Evolutionary conservation across 1,140 invertebrate species (phyloP).

Genomic region (Stratiolaelaps scimitus): DNA sequence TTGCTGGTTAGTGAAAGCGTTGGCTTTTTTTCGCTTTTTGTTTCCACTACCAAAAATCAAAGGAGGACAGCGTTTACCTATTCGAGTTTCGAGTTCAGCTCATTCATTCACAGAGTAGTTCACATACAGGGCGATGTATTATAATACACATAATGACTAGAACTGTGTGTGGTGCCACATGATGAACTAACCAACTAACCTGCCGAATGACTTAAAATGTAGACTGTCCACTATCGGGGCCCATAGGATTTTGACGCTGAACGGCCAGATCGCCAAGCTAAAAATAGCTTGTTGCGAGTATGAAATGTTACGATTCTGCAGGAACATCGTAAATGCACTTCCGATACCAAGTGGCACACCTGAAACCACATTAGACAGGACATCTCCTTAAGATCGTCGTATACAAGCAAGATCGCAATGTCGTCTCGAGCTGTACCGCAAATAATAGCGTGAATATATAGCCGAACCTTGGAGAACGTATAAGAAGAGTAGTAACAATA

Average conservation of each 20-base stretch:
- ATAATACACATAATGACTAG: no score
- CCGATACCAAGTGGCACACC: constrained; percentile 83
- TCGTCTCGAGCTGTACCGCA: constrained; percentile 35
- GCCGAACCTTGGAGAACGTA: constrained; percentile 74
- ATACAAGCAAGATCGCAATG: not conserved
- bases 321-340: constrained; percentile 82
- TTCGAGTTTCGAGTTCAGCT: not conserved
- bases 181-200: no score
- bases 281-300: constrained; percentile 94
- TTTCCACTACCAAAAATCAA: no score
- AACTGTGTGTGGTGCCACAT: no score
- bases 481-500: constrained; percentile 72
- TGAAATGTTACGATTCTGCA: constrained; percentile 75
- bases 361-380: not conserved
- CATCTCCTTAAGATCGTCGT: not conserved
- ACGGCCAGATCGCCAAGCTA: constrained; percentile 95
- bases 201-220: constrained; percentile 45
- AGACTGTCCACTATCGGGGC: constrained; percentile 91
- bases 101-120: not conserved
- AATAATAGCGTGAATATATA: constrained; percentile 39
- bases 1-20: no score
- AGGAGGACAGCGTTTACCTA: no score
- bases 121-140: no score
- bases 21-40: no score
- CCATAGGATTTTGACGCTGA: constrained; percentile 93